These are phyloP conservation scores for Ameiurus melas DNA, from an alignment of 2,113 vertebrate genomes.

Conservation along the genomic window DNA sequence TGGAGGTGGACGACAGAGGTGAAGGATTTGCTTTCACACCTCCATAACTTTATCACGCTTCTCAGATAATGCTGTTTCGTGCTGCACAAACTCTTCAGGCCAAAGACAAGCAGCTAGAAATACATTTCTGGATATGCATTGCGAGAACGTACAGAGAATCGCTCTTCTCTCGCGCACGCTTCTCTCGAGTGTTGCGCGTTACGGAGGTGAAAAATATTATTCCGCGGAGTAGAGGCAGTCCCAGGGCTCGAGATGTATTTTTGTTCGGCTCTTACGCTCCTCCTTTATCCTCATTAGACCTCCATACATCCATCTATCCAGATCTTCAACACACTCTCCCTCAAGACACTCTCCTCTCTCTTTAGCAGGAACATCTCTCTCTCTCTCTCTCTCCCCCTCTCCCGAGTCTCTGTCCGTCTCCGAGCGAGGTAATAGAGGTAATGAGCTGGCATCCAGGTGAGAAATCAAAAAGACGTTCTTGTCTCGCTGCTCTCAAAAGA, in stretches of 20 bases:
- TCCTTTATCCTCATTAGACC: constrained; percentile 28
- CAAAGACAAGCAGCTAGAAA: constrained; percentile 23
- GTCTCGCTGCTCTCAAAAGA: not conserved
- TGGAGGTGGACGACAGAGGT: constrained; percentile 48
- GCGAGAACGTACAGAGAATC: not conserved
- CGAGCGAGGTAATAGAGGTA: not conserved
- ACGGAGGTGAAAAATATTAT: constrained; percentile 70
- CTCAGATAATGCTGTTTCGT: constrained; percentile 10
- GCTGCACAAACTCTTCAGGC: constrained; percentile 22
- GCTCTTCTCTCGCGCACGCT: not conserved
- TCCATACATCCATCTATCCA: constrained; percentile 55
- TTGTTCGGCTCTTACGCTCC: constrained; percentile 52
- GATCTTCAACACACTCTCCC: constrained; percentile 40
- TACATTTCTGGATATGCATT: not conserved
- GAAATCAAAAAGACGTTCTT: not conserved
- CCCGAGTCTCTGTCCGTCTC: not conserved
- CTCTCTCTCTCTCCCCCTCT: not conserved
- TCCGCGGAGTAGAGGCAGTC: constrained; percentile 61
- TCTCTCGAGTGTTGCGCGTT: constrained; percentile 40
- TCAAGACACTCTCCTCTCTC: constrained; percentile 16
- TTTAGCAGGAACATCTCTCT: not conserved
- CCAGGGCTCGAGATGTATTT: constrained; percentile 66
- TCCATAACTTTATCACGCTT: constrained; percentile 60
- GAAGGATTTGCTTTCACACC: constrained; percentile 56
- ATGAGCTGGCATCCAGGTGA: constrained; percentile 31